Base-by-base conservation (phyloP, 1,140 invertebrate species). In the Drosophila erecta region DNA sequence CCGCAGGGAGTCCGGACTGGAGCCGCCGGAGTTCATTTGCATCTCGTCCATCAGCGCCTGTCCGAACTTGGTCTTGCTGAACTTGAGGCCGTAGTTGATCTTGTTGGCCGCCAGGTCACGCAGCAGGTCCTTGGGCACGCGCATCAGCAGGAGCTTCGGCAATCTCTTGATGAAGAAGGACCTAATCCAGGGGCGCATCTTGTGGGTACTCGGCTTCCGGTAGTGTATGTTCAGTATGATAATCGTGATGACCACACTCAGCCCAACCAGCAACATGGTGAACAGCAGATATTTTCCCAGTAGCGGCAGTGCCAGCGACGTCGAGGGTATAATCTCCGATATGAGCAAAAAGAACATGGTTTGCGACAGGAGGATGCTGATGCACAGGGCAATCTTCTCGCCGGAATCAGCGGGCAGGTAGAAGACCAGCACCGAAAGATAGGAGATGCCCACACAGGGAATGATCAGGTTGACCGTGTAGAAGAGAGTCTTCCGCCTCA, bases 301-400 rank as follows among this genome's bases (percentile, higher is more conserved):
- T 4, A 99, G 93, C 6, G 99, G 99, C 33, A 99, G 94, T 0
- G 98, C 98, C 43, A 99, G 93, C 4, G 98, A 99, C 1, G 99
- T 99, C 0, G 99, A 99, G 1, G 99, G 99, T 93, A 99, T 99
- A 79, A 99, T 99, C 94, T 98, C 97, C 0, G 97, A 98, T 81
- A 99, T 97, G 6, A 99, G 95, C 66, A 99, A 93, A 93, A 99
- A 99, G 93, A 99, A 99, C 95, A 99, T 99, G 12, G 98, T 99
- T 92, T 99, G 97, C 1, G 99, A 99, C 15, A 99, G 95, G 0
- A 99, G 94, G 84, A 99, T 99, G 76, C 98, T 99, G 80, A 99
- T 99, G 92, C 98, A 99, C 2, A 99, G 94, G 1, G 98, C 98
- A 66, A 99, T 98, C 92, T 99, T 99, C 92, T 99, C 99, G 4